phyloP scores from a whole-genome alignment of 1,140 invertebrate species.

The Drosophila bocqueti region DNA sequence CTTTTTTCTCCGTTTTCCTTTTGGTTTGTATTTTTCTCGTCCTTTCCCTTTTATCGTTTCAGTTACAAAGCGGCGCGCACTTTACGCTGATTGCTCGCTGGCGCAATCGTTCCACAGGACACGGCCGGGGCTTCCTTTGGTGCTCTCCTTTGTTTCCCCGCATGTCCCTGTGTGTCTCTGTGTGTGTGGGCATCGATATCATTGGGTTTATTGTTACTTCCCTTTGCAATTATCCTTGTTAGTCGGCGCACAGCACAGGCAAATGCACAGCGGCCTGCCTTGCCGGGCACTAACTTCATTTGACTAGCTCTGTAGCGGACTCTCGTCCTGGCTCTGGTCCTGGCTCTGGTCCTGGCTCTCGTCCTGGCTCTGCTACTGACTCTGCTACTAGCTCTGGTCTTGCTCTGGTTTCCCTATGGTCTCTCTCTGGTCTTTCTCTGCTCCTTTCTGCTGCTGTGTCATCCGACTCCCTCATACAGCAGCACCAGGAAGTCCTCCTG shows the following conservation, averaged over 20 bases:
- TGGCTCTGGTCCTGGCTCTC: not conserved
- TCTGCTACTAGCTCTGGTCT: not conserved
- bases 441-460: slow-evolving; percentile 5
- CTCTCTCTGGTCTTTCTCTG: no score
- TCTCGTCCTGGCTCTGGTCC: not conserved
- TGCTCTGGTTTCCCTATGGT: no score
- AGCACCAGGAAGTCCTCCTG: slow-evolving; percentile 29
- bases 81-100: slow-evolving; percentile 82
- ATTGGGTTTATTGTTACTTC: slow-evolving; percentile 83
- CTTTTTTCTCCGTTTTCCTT: not conserved
- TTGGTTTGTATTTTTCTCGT: slow-evolving; percentile 7
- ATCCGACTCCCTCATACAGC: slow-evolving; percentile 45
- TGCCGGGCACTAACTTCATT: slow-evolving; percentile 23
- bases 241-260: slow-evolving; percentile 60
- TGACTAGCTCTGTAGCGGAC: not conserved
- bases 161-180: not conserved
- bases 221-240: slow-evolving; percentile 81
- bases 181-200: slow-evolving; percentile 67
- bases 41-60: slow-evolving; percentile 70
- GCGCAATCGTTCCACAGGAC: slow-evolving; percentile 67
- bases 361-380: not conserved
- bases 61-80: slow-evolving; percentile 81
- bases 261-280: slow-evolving; percentile 30
- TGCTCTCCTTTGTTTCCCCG: slow-evolving; percentile 16
- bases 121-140: slow-evolving; percentile 40